Base-by-base conservation (phyloP, 2,113 vertebrate species). In the Dunckerocampus dactyliophorus region DNA sequence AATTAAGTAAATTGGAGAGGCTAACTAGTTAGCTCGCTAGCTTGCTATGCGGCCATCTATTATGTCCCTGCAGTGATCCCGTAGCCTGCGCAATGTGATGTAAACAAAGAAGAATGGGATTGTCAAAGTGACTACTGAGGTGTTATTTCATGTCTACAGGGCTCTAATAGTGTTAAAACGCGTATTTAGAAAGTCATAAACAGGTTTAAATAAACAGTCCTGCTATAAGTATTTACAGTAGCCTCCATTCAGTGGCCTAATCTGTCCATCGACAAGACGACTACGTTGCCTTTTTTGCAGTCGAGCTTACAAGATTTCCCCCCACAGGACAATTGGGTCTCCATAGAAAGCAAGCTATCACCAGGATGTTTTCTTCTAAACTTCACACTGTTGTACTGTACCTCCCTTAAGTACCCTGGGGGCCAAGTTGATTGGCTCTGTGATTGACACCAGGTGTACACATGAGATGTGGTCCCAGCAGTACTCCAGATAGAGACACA, bases 361-460 rank as follows among this genome's bases (percentile, higher is more conserved):
- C 46, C 50, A 49, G 37, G 58, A 48, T 59, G 22, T 52, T 49
- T 21, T 64, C 59, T 58, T 47, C 54, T 16, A 15, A 57, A 55
- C 53, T 69, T 45, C 34, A 60, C 31, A 11, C 28, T 9, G 5
- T 43, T 67, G n/a, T 54, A 28, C 59, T 67, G n/a, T 54, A 28
- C 59, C 34, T 34, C 22, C n/a, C 46, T 47, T 47, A 46, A 21
- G 45, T 24, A 20, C 69, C 60, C 53, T 37, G 17, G 7, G 47
- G 62, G 49, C 22, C 19, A 20, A 21, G 28, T 50, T 76, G 83
- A 83, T 81, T 79, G 62, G 62, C 57, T 72, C 28, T 0, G n/a
- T 73, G 76, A 80, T 67, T 82, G 75, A 74, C 85, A 82, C 37
- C 16, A 43, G 65, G 37, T 61, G 59, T 15, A 47, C 49, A 49